A percentile compares a stretch with the other conserved stretches of the same genome.
These are phyloP conservation scores for Scrobipalpa atriplicella DNA, from an alignment of 2,888 invertebrate species.

Conservation along the genomic window DNA sequence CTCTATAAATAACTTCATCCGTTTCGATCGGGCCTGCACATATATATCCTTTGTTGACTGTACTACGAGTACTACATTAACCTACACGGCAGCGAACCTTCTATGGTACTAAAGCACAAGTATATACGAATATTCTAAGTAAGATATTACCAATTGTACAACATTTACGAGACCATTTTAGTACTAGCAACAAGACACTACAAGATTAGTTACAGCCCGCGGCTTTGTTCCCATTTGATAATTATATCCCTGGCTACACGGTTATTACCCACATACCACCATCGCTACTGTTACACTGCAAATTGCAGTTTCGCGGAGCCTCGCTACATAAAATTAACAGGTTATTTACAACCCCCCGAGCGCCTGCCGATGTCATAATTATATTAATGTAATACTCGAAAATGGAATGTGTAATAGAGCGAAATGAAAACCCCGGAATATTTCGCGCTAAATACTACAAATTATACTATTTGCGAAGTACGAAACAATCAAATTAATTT, in stretches of 20 bases:
- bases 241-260: slow-evolving; percentile 1
- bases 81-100: too few species aligned
- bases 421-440: slow-evolving; percentile 19
- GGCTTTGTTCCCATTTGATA: slow-evolving; percentile 5
- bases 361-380: slow-evolving; percentile 21
- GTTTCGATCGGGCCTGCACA: too few species aligned
- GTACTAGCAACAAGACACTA: background rate
- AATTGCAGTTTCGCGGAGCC: background rate
- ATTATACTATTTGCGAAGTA: slow-evolving; percentile 2
- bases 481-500: slow-evolving; percentile 1
- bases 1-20: too few species aligned
- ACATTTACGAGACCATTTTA: background rate
- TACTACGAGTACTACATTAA: too few species aligned
- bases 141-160: too few species aligned
- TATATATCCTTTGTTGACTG: too few species aligned
- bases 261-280: background rate
- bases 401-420: slow-evolving; percentile 26
- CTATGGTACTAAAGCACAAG: too few species aligned
- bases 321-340: slow-evolving; percentile 18
- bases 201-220: background rate
- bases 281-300: background rate
- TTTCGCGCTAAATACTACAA: background rate
- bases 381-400: slow-evolving; percentile 20
- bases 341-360: slow-evolving; percentile 17
- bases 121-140: too few species aligned